phyloP scores from a whole-genome alignment of 1,140 invertebrate genomes.

The Agrilus planipennis region DNA sequence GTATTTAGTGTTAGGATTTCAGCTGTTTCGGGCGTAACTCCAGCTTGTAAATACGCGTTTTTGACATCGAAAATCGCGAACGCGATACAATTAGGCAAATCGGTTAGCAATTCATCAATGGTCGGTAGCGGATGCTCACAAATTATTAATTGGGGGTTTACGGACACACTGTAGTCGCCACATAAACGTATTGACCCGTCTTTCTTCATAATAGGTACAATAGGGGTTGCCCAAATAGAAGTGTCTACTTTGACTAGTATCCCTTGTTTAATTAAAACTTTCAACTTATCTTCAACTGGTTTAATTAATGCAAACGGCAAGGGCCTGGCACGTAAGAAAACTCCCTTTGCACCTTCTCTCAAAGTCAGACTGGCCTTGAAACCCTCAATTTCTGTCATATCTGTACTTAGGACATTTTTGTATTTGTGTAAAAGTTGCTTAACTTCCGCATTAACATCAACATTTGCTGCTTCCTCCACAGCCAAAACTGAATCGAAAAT shows the following conservation, averaged over 20 bases:
- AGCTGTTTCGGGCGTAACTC: too few species aligned
- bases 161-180: conserved; percentile 12
- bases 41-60: too few species aligned
- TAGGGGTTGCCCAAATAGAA: conserved; percentile 15
- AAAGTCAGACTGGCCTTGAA: not conserved
- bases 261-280: conserved; percentile 3
- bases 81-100: too few species aligned
- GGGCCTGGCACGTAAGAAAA: conserved; percentile 4
- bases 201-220: conserved; percentile 12
- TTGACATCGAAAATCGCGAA: too few species aligned
- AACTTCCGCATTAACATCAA: not conserved
- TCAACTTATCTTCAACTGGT: conserved; percentile 5
- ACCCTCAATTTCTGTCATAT: not conserved
- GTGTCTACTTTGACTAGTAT: conserved; percentile 10
- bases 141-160: conserved; percentile 7
- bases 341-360: conserved; percentile 1
- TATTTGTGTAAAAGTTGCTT: not conserved
- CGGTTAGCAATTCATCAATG: conserved; percentile 9
- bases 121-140: conserved; percentile 12
- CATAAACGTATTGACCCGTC: conserved; percentile 12
- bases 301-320: conserved; percentile 2
- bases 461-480: not conserved
- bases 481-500: not conserved
- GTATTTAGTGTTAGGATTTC: too few species aligned
- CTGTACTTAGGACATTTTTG: not conserved